These are phyloP conservation scores for Phylloscopus trochiloides DNA, from an alignment of 2,113 vertebrate genomes.

Conservation along the genomic window DNA sequence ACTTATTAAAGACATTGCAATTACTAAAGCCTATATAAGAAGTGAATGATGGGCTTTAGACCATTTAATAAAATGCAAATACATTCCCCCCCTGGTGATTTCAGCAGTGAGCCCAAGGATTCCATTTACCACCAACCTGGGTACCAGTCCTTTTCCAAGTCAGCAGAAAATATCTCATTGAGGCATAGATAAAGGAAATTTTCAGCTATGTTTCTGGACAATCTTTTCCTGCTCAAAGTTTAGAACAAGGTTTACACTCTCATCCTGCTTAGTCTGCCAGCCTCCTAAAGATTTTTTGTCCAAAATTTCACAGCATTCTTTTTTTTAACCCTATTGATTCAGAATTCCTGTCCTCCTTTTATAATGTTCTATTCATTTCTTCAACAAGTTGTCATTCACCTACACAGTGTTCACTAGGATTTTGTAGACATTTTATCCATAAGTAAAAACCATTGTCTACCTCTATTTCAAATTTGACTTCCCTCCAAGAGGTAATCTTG, in stretches of 20 bases:
- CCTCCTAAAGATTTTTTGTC: background rate
- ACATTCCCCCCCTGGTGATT: background rate
- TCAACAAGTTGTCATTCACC: background rate
- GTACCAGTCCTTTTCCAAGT: background rate
- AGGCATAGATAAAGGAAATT: background rate
- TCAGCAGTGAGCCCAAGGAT: background rate
- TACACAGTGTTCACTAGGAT: background rate
- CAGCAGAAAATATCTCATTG: background rate
- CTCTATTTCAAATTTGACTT: background rate
- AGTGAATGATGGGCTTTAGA: background rate
- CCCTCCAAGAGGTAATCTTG: background rate
- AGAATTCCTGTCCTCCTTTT: background rate
- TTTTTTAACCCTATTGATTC: background rate
- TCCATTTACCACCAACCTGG: background rate
- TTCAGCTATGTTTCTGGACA: background rate
- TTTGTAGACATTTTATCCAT: background rate
- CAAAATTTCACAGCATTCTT: background rate
- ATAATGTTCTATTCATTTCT: background rate
- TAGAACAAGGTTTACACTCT: background rate
- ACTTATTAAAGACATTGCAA: background rate
- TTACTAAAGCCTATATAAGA: background rate
- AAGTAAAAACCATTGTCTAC: fast-evolving
- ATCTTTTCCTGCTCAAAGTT: background rate
- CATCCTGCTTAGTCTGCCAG: background rate
- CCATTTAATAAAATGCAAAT: background rate